Base-by-base conservation (phyloP, 2,888 invertebrate species). In the Drosophila greeni region DNA sequence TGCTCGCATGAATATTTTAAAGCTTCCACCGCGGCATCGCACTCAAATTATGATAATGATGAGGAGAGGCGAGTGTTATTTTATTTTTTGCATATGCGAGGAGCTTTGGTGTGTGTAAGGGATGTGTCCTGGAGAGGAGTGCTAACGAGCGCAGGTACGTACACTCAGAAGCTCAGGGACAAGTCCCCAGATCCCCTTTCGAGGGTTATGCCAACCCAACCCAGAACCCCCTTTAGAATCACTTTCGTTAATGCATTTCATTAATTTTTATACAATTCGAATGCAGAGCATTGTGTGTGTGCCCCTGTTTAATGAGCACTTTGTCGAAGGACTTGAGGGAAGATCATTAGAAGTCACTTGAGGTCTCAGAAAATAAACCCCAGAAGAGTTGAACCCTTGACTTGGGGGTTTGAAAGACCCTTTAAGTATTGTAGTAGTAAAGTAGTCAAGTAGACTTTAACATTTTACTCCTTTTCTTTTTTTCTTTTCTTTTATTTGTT, bases 1-100 rank as follows among this genome's bases (percentile, higher is more conserved):
- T 60, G 64, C 75, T 82, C 77, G 52, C 66, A 83, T 79, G 78
- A 79, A 79, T 79, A 80, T 79, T 79, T 83, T 81, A 79, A 79
- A 81, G 72, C 78, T 70, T 73, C 62, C 82, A 67, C 70, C 69
- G 72, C 70, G 80, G 11, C 18, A 70, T 70, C 71, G 66, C 70
- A 77, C 82, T 74, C 76, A 82, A 84, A 82, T 82, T 82, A 82
- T 82, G 83, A 84, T 82, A 82, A 82, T 82, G 77, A 82, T 70
- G 80, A 49, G 57, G 59, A 70, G 58, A 45, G 74, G 80, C 61
- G 77, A 76, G 83, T 66, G 75, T 70, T 74, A 26, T 72, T 72
- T 73, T 57, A 34, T 60, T 34, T 64, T 60, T 42, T 40, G 39
- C 33, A 40, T 34, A 34, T 20, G 34, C n/a, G 12, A 23, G 51